A percentile compares a stretch with the other conserved stretches of the same genome.
Conservation (phyloP, 2,888 invertebrate species). For the Melanotus villosus region DNA sequence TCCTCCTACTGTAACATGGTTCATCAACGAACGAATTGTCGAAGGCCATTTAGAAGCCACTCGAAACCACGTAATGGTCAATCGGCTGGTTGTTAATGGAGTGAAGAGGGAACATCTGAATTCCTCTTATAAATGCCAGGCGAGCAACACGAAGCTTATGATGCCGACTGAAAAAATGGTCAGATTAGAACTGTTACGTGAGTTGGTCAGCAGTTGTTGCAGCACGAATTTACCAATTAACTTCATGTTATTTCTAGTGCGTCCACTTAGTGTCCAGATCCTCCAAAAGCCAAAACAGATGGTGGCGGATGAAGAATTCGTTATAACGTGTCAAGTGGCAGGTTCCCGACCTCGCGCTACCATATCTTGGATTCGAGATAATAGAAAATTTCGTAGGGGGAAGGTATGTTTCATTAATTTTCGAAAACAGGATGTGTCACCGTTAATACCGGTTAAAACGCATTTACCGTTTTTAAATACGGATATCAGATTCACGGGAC, state of each 20-base stretch:
- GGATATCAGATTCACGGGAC: conserved; percentile 14
- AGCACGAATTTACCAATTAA: conserved; percentile 2
- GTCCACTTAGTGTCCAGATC: conserved; percentile 84
- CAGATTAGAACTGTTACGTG: conserved; percentile 86
- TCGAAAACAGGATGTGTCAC: conserved; percentile 5
- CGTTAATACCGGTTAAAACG: conserved; percentile 5
- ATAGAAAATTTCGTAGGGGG: conserved; percentile 81
- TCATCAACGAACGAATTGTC: conserved; percentile 79
- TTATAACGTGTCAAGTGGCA: conserved; percentile 84
- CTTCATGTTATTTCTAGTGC: conserved; percentile 72
- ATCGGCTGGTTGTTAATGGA: conserved; percentile 81
- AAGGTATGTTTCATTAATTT: conserved; percentile 72
- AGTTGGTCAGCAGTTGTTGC: conserved; percentile 67
- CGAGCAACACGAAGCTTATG: conserved; percentile 89
- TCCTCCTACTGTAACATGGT: conserved; percentile 88
- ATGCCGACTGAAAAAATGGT: conserved; percentile 87
- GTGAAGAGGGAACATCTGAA: conserved; percentile 84
- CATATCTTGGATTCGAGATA: conserved; percentile 88
- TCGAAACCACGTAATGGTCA: conserved; percentile 83
- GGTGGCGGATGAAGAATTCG: conserved; percentile 85
- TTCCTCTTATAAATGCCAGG: conserved; percentile 90
- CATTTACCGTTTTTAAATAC: conserved; percentile 14
- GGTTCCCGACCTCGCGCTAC: conserved; percentile 91
- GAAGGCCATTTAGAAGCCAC: conserved; percentile 81
- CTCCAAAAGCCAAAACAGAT: conserved; percentile 82